phyloP scores from a whole-genome alignment of 1,140 invertebrate genomes.

The Sminthurides bifidus region DNA sequence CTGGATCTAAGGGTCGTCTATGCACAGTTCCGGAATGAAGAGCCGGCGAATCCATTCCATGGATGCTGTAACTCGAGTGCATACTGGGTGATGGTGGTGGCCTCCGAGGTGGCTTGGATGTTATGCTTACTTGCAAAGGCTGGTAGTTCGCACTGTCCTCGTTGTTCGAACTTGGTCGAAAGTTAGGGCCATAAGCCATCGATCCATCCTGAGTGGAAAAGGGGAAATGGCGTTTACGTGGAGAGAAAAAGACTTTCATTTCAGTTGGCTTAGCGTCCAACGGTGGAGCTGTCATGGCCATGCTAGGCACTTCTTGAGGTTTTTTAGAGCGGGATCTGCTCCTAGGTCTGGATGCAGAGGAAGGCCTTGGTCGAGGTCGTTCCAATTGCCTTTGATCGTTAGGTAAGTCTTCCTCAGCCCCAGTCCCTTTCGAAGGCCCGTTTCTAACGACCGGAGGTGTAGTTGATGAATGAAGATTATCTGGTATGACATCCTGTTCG shows the following conservation, averaged over 20 bases:
- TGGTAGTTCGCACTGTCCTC: too few species aligned
- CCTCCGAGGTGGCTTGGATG: not conserved
- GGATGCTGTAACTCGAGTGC: not conserved
- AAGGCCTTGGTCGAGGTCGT: not conserved
- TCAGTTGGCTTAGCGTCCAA: conserved; percentile 11
- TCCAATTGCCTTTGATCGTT: not conserved
- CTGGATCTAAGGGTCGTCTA: too few species aligned
- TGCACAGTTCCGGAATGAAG: not conserved
- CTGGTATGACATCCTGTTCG: not conserved
- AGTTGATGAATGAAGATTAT: not conserved
- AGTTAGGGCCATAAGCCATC: conserved; percentile 26
- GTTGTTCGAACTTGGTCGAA: conserved; percentile 7
- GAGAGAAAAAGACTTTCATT: conserved; percentile 28
- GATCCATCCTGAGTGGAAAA: conserved; percentile 1
- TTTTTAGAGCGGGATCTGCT: not conserved
- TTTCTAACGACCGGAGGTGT: not conserved
- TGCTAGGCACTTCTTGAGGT: not conserved
- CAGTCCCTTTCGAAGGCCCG: not conserved
- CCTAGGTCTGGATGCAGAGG: not conserved
- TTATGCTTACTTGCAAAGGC: too few species aligned
- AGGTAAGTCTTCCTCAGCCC: not conserved
- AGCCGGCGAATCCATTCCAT: not conserved
- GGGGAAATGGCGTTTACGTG: conserved; percentile 16
- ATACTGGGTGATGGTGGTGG: not conserved
- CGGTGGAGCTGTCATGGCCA: conserved; percentile 1